Conservation (phyloP, 1,140 invertebrate genomes). For the Apis mellifera region Amel_HAv3.1 CM009943.2:3239501-3240000, state of each 20-base stretch:
- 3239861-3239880: not conserved
- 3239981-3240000: conserved; percentile 40
- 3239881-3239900: conserved; percentile 34
- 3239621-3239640: conserved; percentile 21
- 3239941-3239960: conserved; percentile 43
- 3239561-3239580: conserved; percentile 13
- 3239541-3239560: conserved; percentile 40
- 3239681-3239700: conserved; percentile 15
- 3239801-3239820: not conserved
- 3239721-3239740: conserved; percentile 8
- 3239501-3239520: conserved; percentile 45
- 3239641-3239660: no score
- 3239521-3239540: conserved; percentile 44
- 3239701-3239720: conserved; percentile 13
- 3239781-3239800: not conserved
- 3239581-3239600: conserved; percentile 4
- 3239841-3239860: conserved; percentile 42
- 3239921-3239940: conserved; percentile 41
- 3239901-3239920: conserved; percentile 44
- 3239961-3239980: conserved; percentile 50
- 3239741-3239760: not conserved
- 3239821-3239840: conserved; percentile 16
- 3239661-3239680: not conserved
- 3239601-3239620: conserved; percentile 36
- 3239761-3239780: not conserved